Evolutionary conservation across 2,888 invertebrate species (phyloP), one percentile per base, ranked within the genome.

Genomic region (Coenonympha glycerion): DNA sequence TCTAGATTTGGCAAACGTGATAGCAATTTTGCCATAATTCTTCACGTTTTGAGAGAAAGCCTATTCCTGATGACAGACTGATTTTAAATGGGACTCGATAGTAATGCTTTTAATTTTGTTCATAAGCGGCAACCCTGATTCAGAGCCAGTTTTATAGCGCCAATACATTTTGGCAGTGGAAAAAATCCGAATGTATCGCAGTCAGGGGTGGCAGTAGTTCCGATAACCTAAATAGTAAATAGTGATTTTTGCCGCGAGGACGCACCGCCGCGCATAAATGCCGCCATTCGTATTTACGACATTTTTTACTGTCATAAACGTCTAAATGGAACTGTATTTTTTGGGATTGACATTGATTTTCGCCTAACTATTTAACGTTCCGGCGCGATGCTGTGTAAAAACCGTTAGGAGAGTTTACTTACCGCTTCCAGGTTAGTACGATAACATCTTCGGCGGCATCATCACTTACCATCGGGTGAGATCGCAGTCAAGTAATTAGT

Each of bases 71-170:
- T n/a, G n/a, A n/a, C n/a, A n/a, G n/a, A n/a, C n/a, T n/a, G n/a
- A n/a, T n/a, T n/a, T n/a, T n/a, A n/a, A n/a, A n/a, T n/a, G n/a
- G n/a, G n/a, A n/a, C n/a, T n/a, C n/a, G n/a, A n/a, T n/a, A n/a
- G n/a, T n/a, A n/a, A n/a, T n/a, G n/a, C n/a, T n/a, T n/a, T n/a
- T n/a, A n/a, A n/a, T n/a, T n/a, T 3, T 16, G 6, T 1, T 15
- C 31, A 31, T 3, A 33, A 3, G 15, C 15, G 39, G 22, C 24
- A 39, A 15, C 39, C 39, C 39, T 39, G 11, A 5, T 6, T 3
- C 13, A 22, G 74, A 76, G 73, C 74, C 68, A 76, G 81, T 85
- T 86, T 86, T 86, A 86, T 78, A 70, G 71, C 69, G 64, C 67
- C 63, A 64, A 69, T 69, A 83, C 79, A 83, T 81, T 77, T 82